Base-by-base conservation (phyloP, 30 jellyfish, hydroid and myxozoan genomes). In the Clytia hemisphaerica region DNA sequence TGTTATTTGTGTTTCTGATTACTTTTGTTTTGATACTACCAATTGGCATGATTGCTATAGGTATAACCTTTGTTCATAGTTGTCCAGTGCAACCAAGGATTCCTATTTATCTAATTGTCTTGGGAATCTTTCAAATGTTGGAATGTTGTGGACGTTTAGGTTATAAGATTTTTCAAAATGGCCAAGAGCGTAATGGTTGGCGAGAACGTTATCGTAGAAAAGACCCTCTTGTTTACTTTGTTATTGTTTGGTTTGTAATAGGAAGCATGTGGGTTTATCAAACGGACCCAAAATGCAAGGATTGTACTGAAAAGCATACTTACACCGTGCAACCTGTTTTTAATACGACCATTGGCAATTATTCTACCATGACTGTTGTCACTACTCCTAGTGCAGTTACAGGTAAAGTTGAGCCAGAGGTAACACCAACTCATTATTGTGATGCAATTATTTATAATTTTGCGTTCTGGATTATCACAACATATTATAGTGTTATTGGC, bases 221-320 rank as follows among this genome's bases (percentile, higher is more conserved):
- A 45, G 95, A 83, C 58, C 95, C 95, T 4, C 75, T 83, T 21
- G 67, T 83, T 31, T 83, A 83, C 70, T 69, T 83, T 35, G 83
- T 83, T 2, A 85, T 83, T 18, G 86, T 83, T 27, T 83, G 95
- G 95, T 83, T 83, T 33, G 82, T 83, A 30, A 83, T 83, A 28
- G 95, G 95, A 36, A 83, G 95, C 54, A 83, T 83, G 95, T 83
- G 95, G 95, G 95, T 76, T 19, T 83, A 83, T 51, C 95, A 83
- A 36, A 83, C 76, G 40, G 62, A 83, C 58, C 94, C 94, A n/a
- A 46, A 63, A 4, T 83, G 94, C 32, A 78, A 79, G 40, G 72
- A 61, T 42, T 19, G 80, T 40, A 44, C 28, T 15, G 55, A 49
- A n/a, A 37, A 42, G 34, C 45, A 42, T 4, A 46, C 37, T 0